Base-by-base conservation (phyloP, 2,888 invertebrate species). In the Timema cristinae region DNA sequence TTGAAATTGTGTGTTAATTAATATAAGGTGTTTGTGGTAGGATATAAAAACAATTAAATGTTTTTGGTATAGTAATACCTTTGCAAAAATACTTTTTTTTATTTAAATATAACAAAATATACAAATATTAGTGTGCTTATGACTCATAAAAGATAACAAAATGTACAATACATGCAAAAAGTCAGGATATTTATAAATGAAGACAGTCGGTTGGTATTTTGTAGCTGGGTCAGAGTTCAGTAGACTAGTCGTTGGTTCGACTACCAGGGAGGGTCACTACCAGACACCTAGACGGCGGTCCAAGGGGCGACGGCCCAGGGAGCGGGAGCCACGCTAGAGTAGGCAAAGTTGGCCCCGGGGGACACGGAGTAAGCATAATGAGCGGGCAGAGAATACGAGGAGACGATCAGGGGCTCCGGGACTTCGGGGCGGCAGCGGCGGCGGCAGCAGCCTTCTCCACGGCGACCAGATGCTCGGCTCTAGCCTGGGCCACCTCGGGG, bases 381-480 rank as follows among this genome's bases (percentile, higher is more conserved):
- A 32, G 67, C 66, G 51, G 74, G 72, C 69, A 74, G 72, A 48
- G 81, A 72, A 83, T 83, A 9, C 83, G 85, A 84, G 83, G 74
- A 74, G 68, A 73, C 73, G 66, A 68, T 75, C 10, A 66, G 75
- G 74, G 32, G 5, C 71, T 69, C 61, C 73, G 68, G 72, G 11
- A 74, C 75, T 5, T 69, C 75, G 48, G 78, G 54, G 76, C 79
- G 16, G 79, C 78, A 73, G 79, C 79, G 71, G 77, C 79, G 72
- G 79, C 77, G 68, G 79, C 78, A n/a, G 68, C 68, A 11, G 68
- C 68, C 32, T 48, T 54, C n/a, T 68, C 68, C 51, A 52, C 51
- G 54, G 83, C 84, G 71, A 82, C 82, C 67, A 84, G 83, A 78
- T 84, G 84, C 49, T 86, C 85, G 5, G 32, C 68, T 52, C 52